Conservation (phyloP, 64 coral and sea anemone species). For the Porites lutea region DNA sequence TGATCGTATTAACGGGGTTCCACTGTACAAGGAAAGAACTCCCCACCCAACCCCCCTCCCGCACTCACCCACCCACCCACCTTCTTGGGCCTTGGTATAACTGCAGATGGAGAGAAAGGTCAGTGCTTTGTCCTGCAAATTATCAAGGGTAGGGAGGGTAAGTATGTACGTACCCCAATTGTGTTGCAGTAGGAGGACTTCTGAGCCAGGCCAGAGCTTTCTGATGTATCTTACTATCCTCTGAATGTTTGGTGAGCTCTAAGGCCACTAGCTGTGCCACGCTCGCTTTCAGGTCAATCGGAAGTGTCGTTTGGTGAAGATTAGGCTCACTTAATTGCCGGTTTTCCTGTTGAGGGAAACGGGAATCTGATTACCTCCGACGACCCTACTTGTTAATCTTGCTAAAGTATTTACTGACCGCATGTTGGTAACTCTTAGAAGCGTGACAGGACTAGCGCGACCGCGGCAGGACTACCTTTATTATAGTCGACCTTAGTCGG, state of each 20-base stretch:
- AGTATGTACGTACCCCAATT: constrained; percentile 83
- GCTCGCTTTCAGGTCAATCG: constrained; percentile 93
- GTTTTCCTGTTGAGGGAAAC: constrained; percentile 68
- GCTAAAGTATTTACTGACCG: no score
- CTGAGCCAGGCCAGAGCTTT: constrained; percentile 92
- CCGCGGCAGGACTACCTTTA: no score
- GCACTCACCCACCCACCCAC: no score
- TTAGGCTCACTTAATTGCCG: constrained; percentile 90
- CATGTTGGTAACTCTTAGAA: no score
- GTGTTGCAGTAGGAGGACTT: constrained; percentile 83
- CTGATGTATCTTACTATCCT: constrained; percentile 90
- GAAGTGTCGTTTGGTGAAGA: constrained; percentile 83
- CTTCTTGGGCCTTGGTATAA: no score
- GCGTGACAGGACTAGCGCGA: no score
- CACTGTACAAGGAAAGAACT: no score
- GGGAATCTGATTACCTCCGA: neutral
- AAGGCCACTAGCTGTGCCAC: constrained; percentile 88
- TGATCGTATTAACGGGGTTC: no score
- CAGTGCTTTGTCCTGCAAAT: neutral
- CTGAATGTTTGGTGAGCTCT: constrained; percentile 87
- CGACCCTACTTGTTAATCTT: no score
- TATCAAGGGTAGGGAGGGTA: neutral
- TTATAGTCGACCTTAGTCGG: no score
- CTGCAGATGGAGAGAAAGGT: no score
- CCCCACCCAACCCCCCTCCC: no score